Evolutionary conservation across 2,113 vertebrate species (phyloP).

Genomic region (Paracanthobrama guichenoti): DNA sequence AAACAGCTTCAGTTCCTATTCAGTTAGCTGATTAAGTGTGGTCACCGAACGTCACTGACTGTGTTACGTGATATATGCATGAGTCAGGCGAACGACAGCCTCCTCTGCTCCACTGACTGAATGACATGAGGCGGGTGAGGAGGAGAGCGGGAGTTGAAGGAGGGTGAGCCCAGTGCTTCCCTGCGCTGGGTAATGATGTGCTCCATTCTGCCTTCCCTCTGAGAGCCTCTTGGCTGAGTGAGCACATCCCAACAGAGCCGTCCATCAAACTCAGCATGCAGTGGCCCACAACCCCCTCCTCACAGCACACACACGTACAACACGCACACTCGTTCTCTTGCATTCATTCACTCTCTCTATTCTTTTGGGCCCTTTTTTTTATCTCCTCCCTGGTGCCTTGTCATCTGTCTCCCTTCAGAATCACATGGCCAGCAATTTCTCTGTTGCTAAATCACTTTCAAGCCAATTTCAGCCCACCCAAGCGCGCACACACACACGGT

Average conservation of each 20-base stretch:
- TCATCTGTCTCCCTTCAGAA: constrained; percentile 44
- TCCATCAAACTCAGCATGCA: constrained; percentile 62
- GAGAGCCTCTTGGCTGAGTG: constrained; percentile 79
- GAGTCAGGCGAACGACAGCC: constrained; percentile 36
- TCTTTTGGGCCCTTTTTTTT: constrained; percentile 48
- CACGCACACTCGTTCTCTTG: constrained; percentile 40
- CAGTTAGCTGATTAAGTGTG: constrained; percentile 44
- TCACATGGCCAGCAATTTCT: constrained; percentile 37
- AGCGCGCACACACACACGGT: not conserved
- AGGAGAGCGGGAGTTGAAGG: not conserved
- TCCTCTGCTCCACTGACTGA: constrained; percentile 42
- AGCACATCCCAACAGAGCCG: constrained; percentile 72
- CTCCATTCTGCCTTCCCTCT: constrained; percentile 74
- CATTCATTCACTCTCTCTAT: constrained; percentile 32
- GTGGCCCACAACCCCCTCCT: constrained; percentile 31
- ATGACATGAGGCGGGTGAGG: constrained; percentile 30
- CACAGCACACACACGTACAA: constrained; percentile 42
- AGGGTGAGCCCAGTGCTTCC: constrained; percentile 51
- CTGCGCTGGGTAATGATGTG: constrained; percentile 78
- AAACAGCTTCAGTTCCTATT: constrained; percentile 17
- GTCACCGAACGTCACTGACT: constrained; percentile 39
- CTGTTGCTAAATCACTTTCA: constrained; percentile 28
- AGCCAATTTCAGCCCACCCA: constrained; percentile 12
- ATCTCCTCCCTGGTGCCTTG: constrained; percentile 60
- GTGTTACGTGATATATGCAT: constrained; percentile 33